Base-by-base conservation (phyloP, 2,113 vertebrate species). In the Heliornis fulica region DNA sequence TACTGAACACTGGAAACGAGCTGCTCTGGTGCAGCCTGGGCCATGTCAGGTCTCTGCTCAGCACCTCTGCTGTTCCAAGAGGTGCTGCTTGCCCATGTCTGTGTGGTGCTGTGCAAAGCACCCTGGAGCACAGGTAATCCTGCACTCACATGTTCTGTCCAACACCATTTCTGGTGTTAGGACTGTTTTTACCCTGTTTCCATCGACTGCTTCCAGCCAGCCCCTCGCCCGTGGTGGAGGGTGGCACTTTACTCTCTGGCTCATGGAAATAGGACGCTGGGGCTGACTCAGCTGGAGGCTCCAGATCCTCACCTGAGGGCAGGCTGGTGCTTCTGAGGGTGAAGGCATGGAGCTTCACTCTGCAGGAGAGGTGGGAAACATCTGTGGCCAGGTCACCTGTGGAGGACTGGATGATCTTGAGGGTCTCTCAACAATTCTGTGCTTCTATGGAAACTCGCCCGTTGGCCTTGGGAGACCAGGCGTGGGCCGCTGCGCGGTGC, bases 401-500 rank as follows among this genome's bases (percentile, higher is more conserved):
- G 14, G 53, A 45, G 29, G n/a, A n/a, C n/a, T n/a, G n/a, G n/a
- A n/a, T n/a, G n/a, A n/a, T n/a, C n/a, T n/a, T n/a, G n/a, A n/a
- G n/a, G n/a, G n/a, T n/a, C n/a, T n/a, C n/a, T n/a, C n/a, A n/a
- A n/a, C n/a, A n/a, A n/a, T n/a, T n/a, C n/a, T n/a, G n/a, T n/a
- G n/a, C n/a, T n/a, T n/a, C n/a, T n/a, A n/a, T n/a, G n/a, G 29
- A 21, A 57, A 9, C 15, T 89, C 2, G 1, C 19, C 13, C 15
- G 9, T 16, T 46, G 11, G 7, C 15, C 43, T 57, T 71, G 53
- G 19, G n/a, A 45, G 9, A 7, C 2, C 7, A 15, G 0, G 0
- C 3, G 2, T n/a, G 1, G 15, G 53, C 76, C 0, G 0, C 50
- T 78, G 15, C 3, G 1, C 0, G 1, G 64, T 41, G 78, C 36